Evolutionary conservation across 2,113 vertebrate species (phyloP).

Genomic region (Cavia aperea): DNA sequence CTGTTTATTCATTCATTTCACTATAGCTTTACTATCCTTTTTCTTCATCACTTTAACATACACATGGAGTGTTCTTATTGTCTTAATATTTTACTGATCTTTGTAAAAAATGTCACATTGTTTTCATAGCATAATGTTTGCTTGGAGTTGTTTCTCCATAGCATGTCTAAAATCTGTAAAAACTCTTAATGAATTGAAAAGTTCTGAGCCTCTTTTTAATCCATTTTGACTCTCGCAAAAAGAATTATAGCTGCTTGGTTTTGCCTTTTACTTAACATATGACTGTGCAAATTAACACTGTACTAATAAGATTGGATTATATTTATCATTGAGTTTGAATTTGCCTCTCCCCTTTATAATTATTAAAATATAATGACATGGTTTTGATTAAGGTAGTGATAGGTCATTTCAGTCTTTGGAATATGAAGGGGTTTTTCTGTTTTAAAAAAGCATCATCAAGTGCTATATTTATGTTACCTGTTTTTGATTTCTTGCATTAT

Average conservation of each 20-base stretch:
- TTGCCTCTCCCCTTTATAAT: not conserved
- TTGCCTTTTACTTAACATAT: not conserved
- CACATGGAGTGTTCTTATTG: not conserved
- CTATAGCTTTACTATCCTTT: not conserved
- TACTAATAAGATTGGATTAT: not conserved
- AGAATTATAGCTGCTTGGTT: not conserved
- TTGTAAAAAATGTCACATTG: not conserved
- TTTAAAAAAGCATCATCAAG: not conserved
- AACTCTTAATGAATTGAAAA: not conserved
- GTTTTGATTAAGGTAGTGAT: conserved; percentile 3
- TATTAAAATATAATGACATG: not conserved
- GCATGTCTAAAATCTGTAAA: not conserved
- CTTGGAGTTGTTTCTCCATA: not conserved
- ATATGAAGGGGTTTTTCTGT: not conserved
- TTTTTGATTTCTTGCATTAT: conserved; percentile 12
- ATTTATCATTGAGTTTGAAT: conserved; percentile 16
- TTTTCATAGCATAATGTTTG: not conserved
- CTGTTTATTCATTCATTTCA: not conserved
- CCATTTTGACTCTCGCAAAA: not conserved
- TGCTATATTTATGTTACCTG: not conserved
- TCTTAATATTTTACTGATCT: not conserved
- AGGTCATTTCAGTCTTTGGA: not conserved
- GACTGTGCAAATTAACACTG: not conserved
- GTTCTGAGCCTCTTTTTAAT: not conserved
- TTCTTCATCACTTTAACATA: not conserved